phyloP scores from a whole-genome alignment of 2,113 vertebrate species.

The Sceloporus tristichus region DNA sequence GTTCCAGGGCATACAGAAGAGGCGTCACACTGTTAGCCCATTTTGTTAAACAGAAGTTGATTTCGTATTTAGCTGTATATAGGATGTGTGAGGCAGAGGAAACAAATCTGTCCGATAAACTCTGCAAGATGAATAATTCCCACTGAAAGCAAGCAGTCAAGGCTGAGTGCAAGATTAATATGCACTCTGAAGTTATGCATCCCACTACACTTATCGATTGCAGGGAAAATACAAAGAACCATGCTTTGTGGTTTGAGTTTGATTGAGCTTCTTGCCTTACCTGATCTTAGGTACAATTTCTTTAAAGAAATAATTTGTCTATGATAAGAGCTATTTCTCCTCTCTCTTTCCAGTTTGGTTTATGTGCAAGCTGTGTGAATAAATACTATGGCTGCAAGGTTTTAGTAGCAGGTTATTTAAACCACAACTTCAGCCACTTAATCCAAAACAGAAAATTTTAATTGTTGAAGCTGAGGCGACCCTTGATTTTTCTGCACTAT shows the following conservation, averaged over 20 bases:
- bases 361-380: constrained; percentile 23
- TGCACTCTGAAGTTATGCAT: constrained; percentile 77
- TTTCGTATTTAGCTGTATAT: constrained; percentile 77
- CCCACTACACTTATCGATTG: constrained; percentile 78
- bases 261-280: constrained; percentile 70
- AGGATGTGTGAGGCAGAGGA: constrained; percentile 66
- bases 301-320: constrained; percentile 68
- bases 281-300: constrained; percentile 62
- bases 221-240: constrained; percentile 61
- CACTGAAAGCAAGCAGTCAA: constrained; percentile 72
- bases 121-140: constrained; percentile 76
- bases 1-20: constrained; percentile 50
- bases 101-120: constrained; percentile 76
- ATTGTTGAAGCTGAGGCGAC: not conserved
- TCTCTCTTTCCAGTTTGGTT: constrained; percentile 44
- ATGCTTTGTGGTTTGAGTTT: constrained; percentile 68
- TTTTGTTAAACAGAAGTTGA: constrained; percentile 78
- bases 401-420: not conserved
- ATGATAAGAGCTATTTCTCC: not conserved
- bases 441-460: not conserved
- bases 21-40: constrained; percentile 67
- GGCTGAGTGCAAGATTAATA: constrained; percentile 79
- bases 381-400: not conserved
- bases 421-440: not conserved
- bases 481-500: not conserved